Conservation (phyloP, 2,113 vertebrate genomes). For the Glaucomys volans region DNA sequence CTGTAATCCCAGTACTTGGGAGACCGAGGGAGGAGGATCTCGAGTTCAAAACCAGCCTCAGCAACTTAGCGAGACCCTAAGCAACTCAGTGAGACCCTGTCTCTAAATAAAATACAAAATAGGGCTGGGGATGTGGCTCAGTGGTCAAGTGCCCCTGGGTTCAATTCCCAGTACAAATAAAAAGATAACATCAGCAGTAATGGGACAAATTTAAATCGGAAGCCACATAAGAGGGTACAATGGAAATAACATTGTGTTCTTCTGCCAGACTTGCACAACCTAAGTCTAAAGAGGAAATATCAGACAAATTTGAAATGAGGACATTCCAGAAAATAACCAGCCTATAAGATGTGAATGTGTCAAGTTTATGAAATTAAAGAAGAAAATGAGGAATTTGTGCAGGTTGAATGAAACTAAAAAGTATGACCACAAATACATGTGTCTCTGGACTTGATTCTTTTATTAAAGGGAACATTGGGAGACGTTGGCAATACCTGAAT, state of each 20-base stretch:
- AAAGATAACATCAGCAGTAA: neutral
- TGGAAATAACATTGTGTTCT: neutral
- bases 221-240: too few species aligned
- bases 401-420: neutral
- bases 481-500: neutral
- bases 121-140: too few species aligned
- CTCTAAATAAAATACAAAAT: too few species aligned
- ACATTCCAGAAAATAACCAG: neutral
- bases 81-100: too few species aligned
- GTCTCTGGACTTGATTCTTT: neutral
- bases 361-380: neutral
- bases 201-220: neutral
- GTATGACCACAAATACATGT: accelerated
- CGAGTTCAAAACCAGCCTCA: too few species aligned
- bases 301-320: neutral
- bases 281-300: neutral
- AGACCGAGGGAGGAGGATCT: too few species aligned
- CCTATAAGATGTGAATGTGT: neutral
- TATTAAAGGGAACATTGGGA: neutral
- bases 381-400: neutral
- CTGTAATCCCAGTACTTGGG: too few species aligned
- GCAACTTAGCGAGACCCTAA: too few species aligned
- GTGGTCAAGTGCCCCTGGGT: too few species aligned
- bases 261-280: neutral
- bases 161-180: too few species aligned